Evolutionary conservation across 2,797 vertebrate species (phyloP), one percentile per base, ranked within the genome.

Genomic region (Amazona finschi): DNA sequence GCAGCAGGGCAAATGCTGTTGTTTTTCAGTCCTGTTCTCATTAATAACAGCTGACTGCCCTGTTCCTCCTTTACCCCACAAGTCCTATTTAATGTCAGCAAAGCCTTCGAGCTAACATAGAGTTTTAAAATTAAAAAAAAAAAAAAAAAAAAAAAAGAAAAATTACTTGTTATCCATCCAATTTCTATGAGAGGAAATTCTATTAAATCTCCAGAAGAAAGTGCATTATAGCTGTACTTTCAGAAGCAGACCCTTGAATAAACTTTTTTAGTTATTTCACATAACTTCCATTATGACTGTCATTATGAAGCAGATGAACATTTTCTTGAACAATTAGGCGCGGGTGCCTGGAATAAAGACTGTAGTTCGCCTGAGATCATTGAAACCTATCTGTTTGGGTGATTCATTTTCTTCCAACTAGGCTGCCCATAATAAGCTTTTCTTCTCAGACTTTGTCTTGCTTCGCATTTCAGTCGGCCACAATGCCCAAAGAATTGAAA

Each of bases 301-400:
- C 97, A 97, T 98, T 98, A 97, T 97, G 97, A 97, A 97, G 95
- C 97, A 98, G 98, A 98, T 98, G 98, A 98, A 98, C 96, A 97
- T 98, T 98, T 97, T 97, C 97, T 96, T 97, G 97, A 98, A 98
- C 98, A 98, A 98, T 98, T 98, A 98, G 97, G 96, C 1, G 76
- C 55, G 93, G 95, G 97, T 97, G 95, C 96, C 80, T 58, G 87
- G 94, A 97, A 98, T 97, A 98, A 98, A 98, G 97, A 97, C 95
- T 15, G 86, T 96, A 95, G 97, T 96, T 98, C 90, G 94, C 97
- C 94, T 94, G 97, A 98, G 97, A 98, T 98, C 97, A 97, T 93
- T 83, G 97, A 98, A 98, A 98, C 96, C 97, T 98, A 97, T 97
- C 97, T 97, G 97, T 97, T 97, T 97, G 97, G 96, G 96, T 98